phyloP scores from a whole-genome alignment of 1,140 invertebrate genomes.

The Homarus americanus region DNA sequence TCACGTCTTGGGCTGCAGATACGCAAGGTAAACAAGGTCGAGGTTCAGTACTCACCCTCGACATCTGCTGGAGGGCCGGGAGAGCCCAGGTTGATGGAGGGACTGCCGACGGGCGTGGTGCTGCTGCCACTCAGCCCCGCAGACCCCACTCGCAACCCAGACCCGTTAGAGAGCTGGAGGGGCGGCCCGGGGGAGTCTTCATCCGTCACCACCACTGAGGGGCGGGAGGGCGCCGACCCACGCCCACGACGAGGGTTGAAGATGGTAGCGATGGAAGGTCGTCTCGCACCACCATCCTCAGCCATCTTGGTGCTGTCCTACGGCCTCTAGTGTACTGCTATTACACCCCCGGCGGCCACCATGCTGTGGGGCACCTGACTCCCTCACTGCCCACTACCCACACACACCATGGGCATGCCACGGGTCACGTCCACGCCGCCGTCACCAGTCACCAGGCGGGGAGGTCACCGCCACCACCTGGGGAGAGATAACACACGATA shows the following conservation, averaged over 20 bases:
- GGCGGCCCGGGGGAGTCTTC: conserved; percentile 79
- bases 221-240: conserved; percentile 80
- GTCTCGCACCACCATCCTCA: conserved; percentile 49
- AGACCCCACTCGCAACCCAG: conserved; percentile 75
- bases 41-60: conserved; percentile 33
- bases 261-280: conserved; percentile 83
- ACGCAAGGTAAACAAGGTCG: too few species aligned
- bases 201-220: conserved; percentile 85
- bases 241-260: conserved; percentile 84
- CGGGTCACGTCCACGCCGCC: background rate
- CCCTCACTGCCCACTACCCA: background rate
- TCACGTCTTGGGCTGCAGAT: too few species aligned
- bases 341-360: background rate
- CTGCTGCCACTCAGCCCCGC: conserved; percentile 32
- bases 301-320: conserved; percentile 13
- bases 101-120: conserved; percentile 38
- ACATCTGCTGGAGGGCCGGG: conserved; percentile 33
- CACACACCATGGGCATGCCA: background rate
- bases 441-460: background rate
- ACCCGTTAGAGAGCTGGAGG: conserved; percentile 75
- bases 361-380: background rate
- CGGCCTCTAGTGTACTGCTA: background rate
- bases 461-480: too few species aligned
- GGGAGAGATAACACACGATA: background rate
- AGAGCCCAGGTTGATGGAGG: conserved; percentile 50